phyloP scores from a whole-genome alignment of 2,113 vertebrate genomes.

The Symphodus melops region DNA sequence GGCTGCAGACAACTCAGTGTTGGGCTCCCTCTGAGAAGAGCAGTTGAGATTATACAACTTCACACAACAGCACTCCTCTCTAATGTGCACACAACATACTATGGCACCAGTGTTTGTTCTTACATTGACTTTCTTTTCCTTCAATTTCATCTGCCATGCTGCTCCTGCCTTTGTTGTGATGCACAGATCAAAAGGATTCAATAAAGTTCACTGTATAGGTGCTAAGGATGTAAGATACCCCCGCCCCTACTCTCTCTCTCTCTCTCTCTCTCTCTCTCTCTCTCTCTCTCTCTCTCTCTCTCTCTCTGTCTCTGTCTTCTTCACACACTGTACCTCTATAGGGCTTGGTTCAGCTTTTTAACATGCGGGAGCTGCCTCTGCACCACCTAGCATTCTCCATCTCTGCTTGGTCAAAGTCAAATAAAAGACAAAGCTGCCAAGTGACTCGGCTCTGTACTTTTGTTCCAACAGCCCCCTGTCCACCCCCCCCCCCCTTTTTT shows the following conservation, averaged over 20 bases:
- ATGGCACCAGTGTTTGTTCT: conserved; percentile 25
- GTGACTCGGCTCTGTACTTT: conserved; percentile 69
- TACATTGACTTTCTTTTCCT: conserved; percentile 27
- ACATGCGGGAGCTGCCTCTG: conserved; percentile 77
- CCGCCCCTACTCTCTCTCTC: conserved; percentile 12
- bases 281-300: conserved; percentile 8
- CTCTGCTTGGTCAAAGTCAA: conserved; percentile 81
- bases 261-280: not conserved
- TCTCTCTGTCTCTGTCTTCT: conserved; percentile 14
- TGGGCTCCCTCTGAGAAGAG: conserved; percentile 6
- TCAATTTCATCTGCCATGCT: conserved; percentile 24
- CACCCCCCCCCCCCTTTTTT: conserved; percentile 48
- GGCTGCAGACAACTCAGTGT: not conserved
- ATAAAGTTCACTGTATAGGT: conserved; percentile 51
- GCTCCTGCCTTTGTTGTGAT: conserved; percentile 59
- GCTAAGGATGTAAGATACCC: conserved; percentile 26
- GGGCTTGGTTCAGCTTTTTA: conserved; percentile 70
- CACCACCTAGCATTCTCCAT: conserved; percentile 70
- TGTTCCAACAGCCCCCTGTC: conserved; percentile 61
- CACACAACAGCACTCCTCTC: conserved; percentile 17
- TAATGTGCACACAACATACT: conserved; percentile 1
- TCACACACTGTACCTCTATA: conserved; percentile 52
- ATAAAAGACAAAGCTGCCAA: conserved; percentile 80
- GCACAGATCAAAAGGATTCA: conserved; percentile 64
- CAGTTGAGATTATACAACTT: conserved; percentile 26